phyloP scores from a whole-genome alignment of 2,797 vertebrate genomes.

The Ctenopoma multispine region DNA sequence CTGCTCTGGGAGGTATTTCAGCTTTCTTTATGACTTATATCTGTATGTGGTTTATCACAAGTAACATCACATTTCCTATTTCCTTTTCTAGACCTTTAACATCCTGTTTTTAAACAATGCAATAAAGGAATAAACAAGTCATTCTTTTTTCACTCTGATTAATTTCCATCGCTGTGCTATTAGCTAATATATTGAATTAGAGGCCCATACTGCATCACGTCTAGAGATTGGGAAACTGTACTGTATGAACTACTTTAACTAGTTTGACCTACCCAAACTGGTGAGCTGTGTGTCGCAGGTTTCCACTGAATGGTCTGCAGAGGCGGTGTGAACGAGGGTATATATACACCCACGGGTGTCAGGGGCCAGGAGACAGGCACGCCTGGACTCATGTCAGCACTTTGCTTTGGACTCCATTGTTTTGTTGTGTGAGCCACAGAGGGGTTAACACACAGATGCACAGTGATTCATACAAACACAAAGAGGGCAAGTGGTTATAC shows the following conservation, averaged over 20 bases:
- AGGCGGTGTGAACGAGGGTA: constrained; percentile 68
- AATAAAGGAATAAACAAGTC: constrained; percentile 11
- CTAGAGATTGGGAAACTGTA: constrained; percentile 48
- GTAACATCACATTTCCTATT: background rate
- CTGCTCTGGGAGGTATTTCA: background rate
- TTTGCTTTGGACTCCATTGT: constrained; percentile 90
- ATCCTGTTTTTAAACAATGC: constrained; percentile 2
- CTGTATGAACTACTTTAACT: constrained; percentile 41
- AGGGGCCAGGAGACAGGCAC: constrained; percentile 61
- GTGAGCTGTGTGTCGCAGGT: constrained; percentile 77
- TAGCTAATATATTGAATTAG: constrained; percentile 23
- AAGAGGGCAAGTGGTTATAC: constrained; percentile 44
- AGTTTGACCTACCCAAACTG: constrained; percentile 81
- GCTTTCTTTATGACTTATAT: background rate
- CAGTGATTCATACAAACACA: constrained; percentile 64
- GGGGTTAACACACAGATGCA: constrained; percentile 74
- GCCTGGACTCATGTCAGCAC: constrained; percentile 90
- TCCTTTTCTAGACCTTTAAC: constrained; percentile 11
- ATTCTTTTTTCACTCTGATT: background rate
- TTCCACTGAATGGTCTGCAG: constrained; percentile 80
- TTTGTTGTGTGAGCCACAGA: constrained; percentile 82
- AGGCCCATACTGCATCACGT: constrained; percentile 17
- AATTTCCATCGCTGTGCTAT: constrained; percentile 2
- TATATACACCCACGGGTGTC: constrained; percentile 87
- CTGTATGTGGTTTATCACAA: background rate